Conservation (phyloP, 2,113 vertebrate genomes). For the Riparia riparia region DNA sequence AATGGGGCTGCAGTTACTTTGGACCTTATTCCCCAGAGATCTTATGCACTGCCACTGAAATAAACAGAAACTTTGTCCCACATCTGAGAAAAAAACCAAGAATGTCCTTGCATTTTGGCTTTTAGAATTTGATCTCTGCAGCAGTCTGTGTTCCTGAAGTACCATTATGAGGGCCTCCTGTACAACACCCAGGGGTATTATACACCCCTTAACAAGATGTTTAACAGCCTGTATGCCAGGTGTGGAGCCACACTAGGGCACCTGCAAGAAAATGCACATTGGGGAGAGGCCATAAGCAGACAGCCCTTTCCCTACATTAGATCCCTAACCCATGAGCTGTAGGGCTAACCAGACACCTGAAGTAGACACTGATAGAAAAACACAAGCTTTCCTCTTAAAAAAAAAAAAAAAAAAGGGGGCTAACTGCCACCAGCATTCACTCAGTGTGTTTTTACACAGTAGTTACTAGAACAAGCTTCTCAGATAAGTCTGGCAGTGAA, state of each 20-base stretch:
- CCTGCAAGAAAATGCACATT: not conserved
- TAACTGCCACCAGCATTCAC: not conserved
- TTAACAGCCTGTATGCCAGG: not conserved
- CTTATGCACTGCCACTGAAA: not conserved
- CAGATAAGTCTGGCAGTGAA: not conserved
- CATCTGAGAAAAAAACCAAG: not conserved
- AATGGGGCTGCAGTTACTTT: not conserved
- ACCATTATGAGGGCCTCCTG: not conserved
- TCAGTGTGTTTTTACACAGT: not conserved
- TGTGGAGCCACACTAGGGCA: accelerated
- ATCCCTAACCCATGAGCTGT: not conserved
- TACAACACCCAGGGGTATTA: not conserved
- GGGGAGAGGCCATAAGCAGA: not conserved
- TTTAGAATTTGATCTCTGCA: not conserved
- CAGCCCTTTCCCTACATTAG: not conserved
- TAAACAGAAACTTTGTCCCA: not conserved
- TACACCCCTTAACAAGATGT: not conserved
- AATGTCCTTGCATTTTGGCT: not conserved
- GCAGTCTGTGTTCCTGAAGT: not conserved
- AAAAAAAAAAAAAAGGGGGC: accelerated
- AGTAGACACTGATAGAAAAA: not conserved
- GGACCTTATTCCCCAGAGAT: not conserved
- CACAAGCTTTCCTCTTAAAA: not conserved
- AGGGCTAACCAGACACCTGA: not conserved
- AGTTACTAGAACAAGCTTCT: not conserved